Evolutionary conservation across 2,797 vertebrate species (phyloP), one percentile per base, ranked within the genome.

Genomic region (Channa striata): DNA sequence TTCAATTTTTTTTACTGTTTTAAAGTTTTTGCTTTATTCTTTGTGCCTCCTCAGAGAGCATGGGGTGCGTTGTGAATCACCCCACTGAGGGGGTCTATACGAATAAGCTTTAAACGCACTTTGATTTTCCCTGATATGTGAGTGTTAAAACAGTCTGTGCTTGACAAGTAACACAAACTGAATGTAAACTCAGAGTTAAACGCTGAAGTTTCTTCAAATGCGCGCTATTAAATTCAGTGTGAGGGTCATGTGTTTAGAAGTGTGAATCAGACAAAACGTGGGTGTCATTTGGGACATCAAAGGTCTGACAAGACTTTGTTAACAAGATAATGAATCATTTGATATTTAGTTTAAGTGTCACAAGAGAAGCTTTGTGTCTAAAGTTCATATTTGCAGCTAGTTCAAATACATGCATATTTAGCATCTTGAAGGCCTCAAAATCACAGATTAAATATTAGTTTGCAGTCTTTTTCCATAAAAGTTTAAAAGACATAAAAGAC

Each of bases 311-410:
- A 68, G 76, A 77, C 76, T 80, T 85, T 62, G 62, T 76, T 72
- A 81, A 76, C 2, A 12, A 84, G 62, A 78, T n/a, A 68, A 63
- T 90, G 80, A 87, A 77, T 89, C 85, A 85, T 86, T 59, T 86
- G 82, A 67, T 77, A 83, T 85, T 87, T 77, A 39, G 61, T 65
- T 51, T 17, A 11, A 2, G 50, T 79, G 59, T 68, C 47, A 72
- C 44, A 73, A 21, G 42, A 71, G 11, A 77, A 56, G 40, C 43
- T 19, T 64, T 17, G 25, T 25, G 30, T 77, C 12, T 69, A 68
- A 82, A 76, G 75, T 74, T 82, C 50, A 70, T 46, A 44, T 67
- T 62, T 61, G 60, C 49, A 69, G 66, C 3, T n/a, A 21, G 30
- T 61, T 67, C n/a, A 50, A 64, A 33, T 52, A 19, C 12, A 56